Base-by-base conservation (phyloP, 2,888 invertebrate species). In the Apamea epomidion region DNA sequence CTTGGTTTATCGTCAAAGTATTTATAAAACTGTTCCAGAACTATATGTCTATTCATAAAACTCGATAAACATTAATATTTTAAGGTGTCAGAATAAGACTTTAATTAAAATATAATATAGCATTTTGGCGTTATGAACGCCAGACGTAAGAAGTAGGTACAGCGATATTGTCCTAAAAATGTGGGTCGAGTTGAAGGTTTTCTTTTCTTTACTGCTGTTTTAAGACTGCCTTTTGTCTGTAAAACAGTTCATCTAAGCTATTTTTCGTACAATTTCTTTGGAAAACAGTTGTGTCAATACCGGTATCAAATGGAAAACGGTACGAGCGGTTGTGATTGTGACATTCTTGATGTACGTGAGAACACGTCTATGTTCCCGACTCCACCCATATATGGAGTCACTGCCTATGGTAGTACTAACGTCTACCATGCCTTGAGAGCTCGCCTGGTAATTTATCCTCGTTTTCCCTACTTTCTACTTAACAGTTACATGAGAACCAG, bases 401-500 rank as follows among this genome's bases (percentile, higher is more conserved):
- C 93, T 91, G 85, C 91, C 91, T 93, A 95, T 92, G 93, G 95
- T 87, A 89, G 89, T 89, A 88, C 90, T 90, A 91, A 92, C 92
- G 91, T 86, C 90, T 91, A 91, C 92, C 92, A 91, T 89, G 80
- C 76, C 84, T 79, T 74, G 75, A 81, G 87, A 87, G 75, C 77
- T 81, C 88, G 90, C 88, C 91, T 82, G 84, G 89, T 92, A 89
- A 90, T 91, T 91, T 91, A 92, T 91, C 92, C 92, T 91, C 90
- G 87, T 92, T 94, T 93, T 93, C 92, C 91, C 90, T 87, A 91
- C 95, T 95, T 95, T 95, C 94, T 93, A 92, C 84, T 89, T 90
- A 89, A 86, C 87, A 87, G 87, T 85, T 85, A 82, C 74, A 85
- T 74, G 90, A 88, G 88, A 89, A 89, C 77, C 68, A 81, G 65